phyloP scores from a whole-genome alignment of 2,113 vertebrate species.

The Hiodon tergisus region DNA sequence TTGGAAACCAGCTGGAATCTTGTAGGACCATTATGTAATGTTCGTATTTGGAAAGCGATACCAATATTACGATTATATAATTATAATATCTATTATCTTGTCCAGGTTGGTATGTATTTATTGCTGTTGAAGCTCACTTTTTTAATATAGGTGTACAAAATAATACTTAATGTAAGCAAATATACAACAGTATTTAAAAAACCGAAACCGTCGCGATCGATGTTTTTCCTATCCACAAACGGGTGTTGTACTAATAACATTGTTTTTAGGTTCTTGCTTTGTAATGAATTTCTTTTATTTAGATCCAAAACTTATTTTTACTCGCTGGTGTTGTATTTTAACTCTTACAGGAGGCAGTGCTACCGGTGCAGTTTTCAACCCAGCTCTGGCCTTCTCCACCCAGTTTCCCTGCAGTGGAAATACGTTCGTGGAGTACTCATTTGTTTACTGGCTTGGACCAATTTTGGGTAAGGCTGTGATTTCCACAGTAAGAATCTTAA shows the following conservation, averaged over 20 bases:
- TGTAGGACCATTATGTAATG: background rate
- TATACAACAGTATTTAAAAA: no score
- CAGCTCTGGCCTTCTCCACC: constrained; percentile 81
- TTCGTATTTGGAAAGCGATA: background rate
- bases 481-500: background rate
- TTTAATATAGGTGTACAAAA: no score
- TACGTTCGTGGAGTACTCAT: constrained; percentile 65
- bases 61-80: no score
- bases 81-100: no score
- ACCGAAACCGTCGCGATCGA: no score
- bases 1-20: background rate
- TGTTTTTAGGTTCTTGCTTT: no score
- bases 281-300: no score
- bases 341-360: constrained; percentile 1
- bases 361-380: constrained; percentile 89
- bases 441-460: constrained; percentile 85
- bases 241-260: no score
- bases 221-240: constrained; percentile 4
- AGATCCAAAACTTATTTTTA: background rate
- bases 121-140: no score
- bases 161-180: no score
- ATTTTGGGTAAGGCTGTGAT: constrained; percentile 69
- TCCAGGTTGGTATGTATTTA: no score
- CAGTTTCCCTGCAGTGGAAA: constrained; percentile 77
- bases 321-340: background rate